Evolutionary conservation across 1,140 invertebrate species (phyloP).

Genomic region (Hestina assimilis): DNA sequence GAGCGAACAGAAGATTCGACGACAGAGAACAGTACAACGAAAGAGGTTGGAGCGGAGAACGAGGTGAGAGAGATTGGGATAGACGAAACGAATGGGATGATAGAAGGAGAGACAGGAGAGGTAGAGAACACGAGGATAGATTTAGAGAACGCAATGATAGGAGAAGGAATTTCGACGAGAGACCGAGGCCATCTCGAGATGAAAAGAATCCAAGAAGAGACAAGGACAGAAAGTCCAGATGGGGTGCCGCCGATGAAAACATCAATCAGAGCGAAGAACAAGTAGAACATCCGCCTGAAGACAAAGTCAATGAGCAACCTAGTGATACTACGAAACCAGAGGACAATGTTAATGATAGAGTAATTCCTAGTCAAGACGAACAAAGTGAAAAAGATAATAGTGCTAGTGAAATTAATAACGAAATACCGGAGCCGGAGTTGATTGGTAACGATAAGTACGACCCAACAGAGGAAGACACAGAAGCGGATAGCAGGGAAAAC

Average conservation of each 20-base stretch:
- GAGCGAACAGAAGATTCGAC: slow-evolving; percentile 57
- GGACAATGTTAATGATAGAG: slow-evolving; percentile 5
- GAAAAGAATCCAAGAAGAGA: slow-evolving; percentile 47
- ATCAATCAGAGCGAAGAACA: slow-evolving; percentile 20
- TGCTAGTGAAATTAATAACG: slow-evolving; percentile 21
- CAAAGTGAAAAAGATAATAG: slow-evolving; percentile 28
- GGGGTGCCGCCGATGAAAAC: slow-evolving; percentile 63
- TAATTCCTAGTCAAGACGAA: slow-evolving; percentile 38
- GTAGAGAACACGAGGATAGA: slow-evolving; percentile 43
- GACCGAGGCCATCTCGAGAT: slow-evolving; percentile 20
- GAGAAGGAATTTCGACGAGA: slow-evolving; percentile 36
- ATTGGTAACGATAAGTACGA: slow-evolving; percentile 3
- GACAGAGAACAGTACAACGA: slow-evolving; percentile 59
- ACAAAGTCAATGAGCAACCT: slow-evolving; percentile 3
- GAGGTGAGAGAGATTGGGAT: slow-evolving; percentile 59
- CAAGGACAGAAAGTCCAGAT: slow-evolving; percentile 67
- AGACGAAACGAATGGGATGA: slow-evolving; percentile 61
- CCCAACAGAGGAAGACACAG: not conserved
- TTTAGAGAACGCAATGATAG: slow-evolving; percentile 42
- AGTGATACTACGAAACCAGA: slow-evolving; percentile 4
- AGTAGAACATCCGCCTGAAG: not conserved
- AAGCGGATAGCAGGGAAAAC: slow-evolving; percentile 16
- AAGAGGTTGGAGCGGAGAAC: slow-evolving; percentile 57
- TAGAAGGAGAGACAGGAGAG: slow-evolving; percentile 46
- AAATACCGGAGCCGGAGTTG: not conserved